phyloP scores from a whole-genome alignment of 2,797 vertebrate species.

The Brachyalestes nurse region DNA sequence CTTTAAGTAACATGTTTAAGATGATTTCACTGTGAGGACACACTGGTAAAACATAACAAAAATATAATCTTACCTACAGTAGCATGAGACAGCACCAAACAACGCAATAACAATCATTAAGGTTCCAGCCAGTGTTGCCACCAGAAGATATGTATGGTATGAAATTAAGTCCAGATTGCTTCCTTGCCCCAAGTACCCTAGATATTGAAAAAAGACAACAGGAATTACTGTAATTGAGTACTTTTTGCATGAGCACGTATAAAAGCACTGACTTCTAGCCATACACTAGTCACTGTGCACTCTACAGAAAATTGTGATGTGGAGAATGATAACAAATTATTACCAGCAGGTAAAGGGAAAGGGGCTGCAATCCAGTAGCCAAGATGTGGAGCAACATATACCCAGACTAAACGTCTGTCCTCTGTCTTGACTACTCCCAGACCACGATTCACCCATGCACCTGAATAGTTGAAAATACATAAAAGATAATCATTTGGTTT shows the following conservation, averaged over 20 bases:
- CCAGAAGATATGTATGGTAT: constrained; percentile 82
- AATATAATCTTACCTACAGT: constrained; percentile 67
- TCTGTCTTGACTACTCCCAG: constrained; percentile 78
- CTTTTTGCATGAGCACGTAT: not conserved
- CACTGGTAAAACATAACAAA: not conserved
- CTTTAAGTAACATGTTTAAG: no score
- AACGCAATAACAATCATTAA: constrained; percentile 80
- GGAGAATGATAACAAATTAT: not conserved
- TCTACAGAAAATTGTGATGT: not conserved
- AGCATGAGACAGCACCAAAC: constrained; percentile 75
- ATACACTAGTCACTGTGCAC: not conserved
- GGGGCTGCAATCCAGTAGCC: constrained; percentile 92
- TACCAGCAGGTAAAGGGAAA: constrained; percentile 80
- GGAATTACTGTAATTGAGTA: constrained; percentile 13
- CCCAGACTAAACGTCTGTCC: constrained; percentile 81
- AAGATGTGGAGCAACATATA: constrained; percentile 84
- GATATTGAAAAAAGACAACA: constrained; percentile 46
- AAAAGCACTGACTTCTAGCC: not conserved
- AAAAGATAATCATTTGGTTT: not conserved
- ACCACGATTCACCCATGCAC: constrained; percentile 87
- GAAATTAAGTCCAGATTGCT: constrained; percentile 78
- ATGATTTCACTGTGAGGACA: not conserved
- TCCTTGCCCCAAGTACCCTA: constrained; percentile 67
- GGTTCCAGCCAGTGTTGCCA: constrained; percentile 82
- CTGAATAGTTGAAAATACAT: constrained; percentile 64